phyloP scores from a whole-genome alignment of 2,888 invertebrate species.

The Thyatira batis region DNA sequence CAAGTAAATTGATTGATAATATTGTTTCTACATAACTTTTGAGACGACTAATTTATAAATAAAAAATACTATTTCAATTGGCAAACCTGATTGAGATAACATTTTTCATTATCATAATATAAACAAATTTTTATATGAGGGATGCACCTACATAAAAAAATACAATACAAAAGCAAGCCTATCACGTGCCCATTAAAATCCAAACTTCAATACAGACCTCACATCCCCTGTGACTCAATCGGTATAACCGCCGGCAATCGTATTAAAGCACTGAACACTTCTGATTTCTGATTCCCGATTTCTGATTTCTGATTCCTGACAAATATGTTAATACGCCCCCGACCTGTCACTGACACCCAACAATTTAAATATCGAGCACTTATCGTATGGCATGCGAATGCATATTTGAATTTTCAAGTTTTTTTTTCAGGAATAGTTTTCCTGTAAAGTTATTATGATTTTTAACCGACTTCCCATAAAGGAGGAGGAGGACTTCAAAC shows the following conservation, averaged over 20 bases:
- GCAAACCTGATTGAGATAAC: no score
- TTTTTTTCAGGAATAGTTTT: neutral
- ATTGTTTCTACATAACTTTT: no score
- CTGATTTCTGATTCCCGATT: neutral
- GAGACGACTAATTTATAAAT: no score
- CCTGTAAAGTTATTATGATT: no score
- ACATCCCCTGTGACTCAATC: neutral
- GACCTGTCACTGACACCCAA: conserved; percentile 5
- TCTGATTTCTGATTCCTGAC: neutral
- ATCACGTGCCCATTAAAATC: neutral
- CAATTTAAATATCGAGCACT: neutral
- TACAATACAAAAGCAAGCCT: no score
- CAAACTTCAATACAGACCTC: neutral
- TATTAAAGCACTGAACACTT: neutral
- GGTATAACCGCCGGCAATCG: neutral
- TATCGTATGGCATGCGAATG: neutral
- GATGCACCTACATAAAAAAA: no score
- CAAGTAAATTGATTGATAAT: no score
- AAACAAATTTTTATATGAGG: no score
- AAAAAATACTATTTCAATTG: no score
- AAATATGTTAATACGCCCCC: conserved; percentile 6
- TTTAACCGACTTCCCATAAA: no score
- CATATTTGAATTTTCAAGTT: neutral
- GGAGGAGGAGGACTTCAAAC: no score
- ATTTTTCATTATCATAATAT: no score